Evolutionary conservation across 1,140 invertebrate species (phyloP).

Genomic region (Drosophila arizonae): DNA sequence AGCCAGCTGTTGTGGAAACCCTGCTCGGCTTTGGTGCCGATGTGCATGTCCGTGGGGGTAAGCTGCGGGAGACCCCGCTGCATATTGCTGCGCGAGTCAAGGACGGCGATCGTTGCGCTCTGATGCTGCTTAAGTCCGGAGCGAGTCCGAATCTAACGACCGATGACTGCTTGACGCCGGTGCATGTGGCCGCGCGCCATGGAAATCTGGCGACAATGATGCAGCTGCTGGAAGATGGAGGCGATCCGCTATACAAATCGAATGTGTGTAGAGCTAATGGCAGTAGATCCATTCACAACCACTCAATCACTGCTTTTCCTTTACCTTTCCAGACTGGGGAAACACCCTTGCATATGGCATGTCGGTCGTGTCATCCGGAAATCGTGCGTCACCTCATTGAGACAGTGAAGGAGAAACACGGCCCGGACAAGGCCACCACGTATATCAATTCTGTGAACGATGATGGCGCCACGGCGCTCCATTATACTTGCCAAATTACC

Average conservation of each 20-base stretch:
- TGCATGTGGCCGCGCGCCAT: slow-evolving; percentile 94
- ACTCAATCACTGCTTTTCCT: no score
- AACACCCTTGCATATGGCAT: slow-evolving; percentile 96
- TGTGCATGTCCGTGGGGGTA: slow-evolving; percentile 96
- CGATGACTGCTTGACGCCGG: slow-evolving; percentile 96
- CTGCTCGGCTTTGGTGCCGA: slow-evolving; percentile 97
- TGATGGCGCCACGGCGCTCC: slow-evolving; percentile 96
- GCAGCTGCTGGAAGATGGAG: slow-evolving; percentile 94
- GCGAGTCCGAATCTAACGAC: slow-evolving; percentile 96
- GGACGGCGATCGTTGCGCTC: slow-evolving; percentile 97
- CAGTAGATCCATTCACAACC: neutral
- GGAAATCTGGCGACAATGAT: slow-evolving; percentile 94
- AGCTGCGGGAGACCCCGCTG: slow-evolving; percentile 94
- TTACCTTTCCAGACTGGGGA: slow-evolving; percentile 91
- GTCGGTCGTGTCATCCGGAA: slow-evolving; percentile 91
- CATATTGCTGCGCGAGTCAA: slow-evolving; percentile 97
- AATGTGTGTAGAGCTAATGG: slow-evolving; percentile 86
- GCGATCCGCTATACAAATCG: slow-evolving; percentile 94
- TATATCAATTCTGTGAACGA: slow-evolving; percentile 93
- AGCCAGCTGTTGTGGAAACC: slow-evolving; percentile 97
- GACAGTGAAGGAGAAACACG: slow-evolving; percentile 91
- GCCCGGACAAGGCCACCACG: slow-evolving; percentile 87
- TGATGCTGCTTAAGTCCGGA: slow-evolving; percentile 98
- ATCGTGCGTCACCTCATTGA: slow-evolving; percentile 93
- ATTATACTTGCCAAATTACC: slow-evolving; percentile 92